Evolutionary conservation across 2,888 invertebrate species (phyloP), one percentile per base, ranked within the genome.

Genomic region (Lobophora halterata): DNA sequence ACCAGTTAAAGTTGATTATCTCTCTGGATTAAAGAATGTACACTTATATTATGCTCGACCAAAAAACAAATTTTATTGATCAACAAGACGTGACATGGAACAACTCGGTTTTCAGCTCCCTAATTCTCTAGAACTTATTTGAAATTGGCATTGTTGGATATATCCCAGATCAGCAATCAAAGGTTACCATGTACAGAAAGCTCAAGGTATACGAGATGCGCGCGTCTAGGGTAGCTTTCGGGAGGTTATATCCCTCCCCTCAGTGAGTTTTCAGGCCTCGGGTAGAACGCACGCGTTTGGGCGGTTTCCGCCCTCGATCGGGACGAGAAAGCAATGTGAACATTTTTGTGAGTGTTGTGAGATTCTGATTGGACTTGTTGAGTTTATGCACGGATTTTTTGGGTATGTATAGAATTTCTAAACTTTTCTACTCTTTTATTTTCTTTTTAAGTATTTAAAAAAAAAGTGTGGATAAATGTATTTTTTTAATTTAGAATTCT

Each of bases 181-280:
- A 42, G 30, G 31, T 47, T 58, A 55, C 43, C 43, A 46, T 29
- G 41, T 44, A 46, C 30, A 46, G 40, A 40, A 53, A 46, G 48
- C 52, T 57, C 58, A 69, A 70, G 72, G 71, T 68, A 73, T 61
- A n/a, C n/a, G 34, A 65, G 80, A 79, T 83, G 85, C 85, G 85
- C 83, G 82, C 85, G 85, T 75, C 82, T 79, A 63, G 49, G 51
- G 56, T 50, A 71, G 66, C 64, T 65, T 77, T 57, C 58, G 54
- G 53, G 58, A 72, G 61, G 65, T 55, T 71, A 39, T 57, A 60
- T 48, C 70, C 76, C 74, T 73, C 77, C 80, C 83, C 79, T 81
- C 83, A 86, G 86, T 86, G 59, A 59, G 56, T 55, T 58, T 62
- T 62, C 44, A 55, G 59, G 53, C 53, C 55, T 42, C 57, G 49